Conservation (phyloP, 2,113 vertebrate species). For the Cyphomyrus plagiostoma region DNA sequence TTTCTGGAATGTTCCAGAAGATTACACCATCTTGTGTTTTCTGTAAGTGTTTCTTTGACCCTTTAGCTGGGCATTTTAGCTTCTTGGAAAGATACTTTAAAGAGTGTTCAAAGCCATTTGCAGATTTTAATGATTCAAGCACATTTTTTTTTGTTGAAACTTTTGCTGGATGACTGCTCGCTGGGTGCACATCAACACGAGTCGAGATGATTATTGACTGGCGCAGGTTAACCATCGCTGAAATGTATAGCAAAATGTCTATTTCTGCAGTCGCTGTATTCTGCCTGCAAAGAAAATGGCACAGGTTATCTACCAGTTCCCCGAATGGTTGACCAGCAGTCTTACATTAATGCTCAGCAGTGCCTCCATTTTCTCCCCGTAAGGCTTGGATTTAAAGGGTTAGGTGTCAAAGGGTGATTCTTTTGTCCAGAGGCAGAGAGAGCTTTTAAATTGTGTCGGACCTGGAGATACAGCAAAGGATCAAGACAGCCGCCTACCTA, state of each 20-base stretch:
- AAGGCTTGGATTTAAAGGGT: slow-evolving; percentile 7
- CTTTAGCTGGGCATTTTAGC: neutral
- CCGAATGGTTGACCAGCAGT: neutral
- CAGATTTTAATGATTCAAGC: neutral
- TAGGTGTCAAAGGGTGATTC: slow-evolving; percentile 5
- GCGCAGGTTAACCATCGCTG: no score
- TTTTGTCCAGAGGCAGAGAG: slow-evolving; percentile 11
- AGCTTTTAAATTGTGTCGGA: slow-evolving; percentile 19
- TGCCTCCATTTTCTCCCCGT: slow-evolving; percentile 1
- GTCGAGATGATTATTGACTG: neutral
- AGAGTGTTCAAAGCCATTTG: neutral
- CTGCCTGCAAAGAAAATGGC: neutral
- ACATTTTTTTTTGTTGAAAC: neutral
- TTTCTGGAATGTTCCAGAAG: neutral
- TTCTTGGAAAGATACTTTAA: neutral
- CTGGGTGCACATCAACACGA: neutral
- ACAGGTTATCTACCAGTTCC: neutral
- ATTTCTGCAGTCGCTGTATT: neutral
- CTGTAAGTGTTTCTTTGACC: neutral
- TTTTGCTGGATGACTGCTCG: neutral
- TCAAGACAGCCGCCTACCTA: slow-evolving; percentile 14
- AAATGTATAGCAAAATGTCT: neutral
- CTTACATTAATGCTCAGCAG: neutral
- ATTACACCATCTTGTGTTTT: neutral
- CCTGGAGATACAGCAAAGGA: slow-evolving; percentile 16